Conservation (phyloP, 2,113 vertebrate genomes). For the Holacanthus passer region DNA sequence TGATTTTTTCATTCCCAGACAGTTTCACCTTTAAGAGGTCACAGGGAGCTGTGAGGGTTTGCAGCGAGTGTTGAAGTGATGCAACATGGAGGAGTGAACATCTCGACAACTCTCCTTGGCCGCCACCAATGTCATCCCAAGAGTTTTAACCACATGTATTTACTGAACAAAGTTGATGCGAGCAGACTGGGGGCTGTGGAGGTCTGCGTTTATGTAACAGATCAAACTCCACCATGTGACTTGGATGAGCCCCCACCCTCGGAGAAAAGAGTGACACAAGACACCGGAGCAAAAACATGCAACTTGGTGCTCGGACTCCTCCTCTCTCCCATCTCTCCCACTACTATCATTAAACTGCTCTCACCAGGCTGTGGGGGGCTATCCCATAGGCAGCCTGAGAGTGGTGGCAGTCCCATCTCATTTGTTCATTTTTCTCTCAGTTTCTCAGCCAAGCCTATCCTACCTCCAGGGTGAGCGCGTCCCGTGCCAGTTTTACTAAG, state of each 20-base stretch:
- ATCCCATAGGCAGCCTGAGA: conserved; percentile 79
- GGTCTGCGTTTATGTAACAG: conserved; percentile 83
- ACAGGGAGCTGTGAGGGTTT: conserved; percentile 54
- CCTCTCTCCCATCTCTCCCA: conserved; percentile 56
- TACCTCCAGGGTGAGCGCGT: conserved; percentile 73
- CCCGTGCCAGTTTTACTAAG: conserved; percentile 79
- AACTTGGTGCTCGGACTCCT: conserved; percentile 63
- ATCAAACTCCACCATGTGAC: conserved; percentile 80
- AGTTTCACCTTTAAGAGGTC: conserved; percentile 63
- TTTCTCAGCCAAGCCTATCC: conserved; percentile 75
- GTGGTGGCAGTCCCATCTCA: conserved; percentile 83
- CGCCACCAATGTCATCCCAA: conserved; percentile 72
- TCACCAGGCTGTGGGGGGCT: conserved; percentile 54
- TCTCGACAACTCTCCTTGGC: conserved; percentile 74
- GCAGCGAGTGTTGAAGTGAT: conserved; percentile 40
- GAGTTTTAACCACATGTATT: conserved; percentile 65
- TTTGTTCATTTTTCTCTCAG: conserved; percentile 80
- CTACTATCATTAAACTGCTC: conserved; percentile 74
- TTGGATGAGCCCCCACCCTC: conserved; percentile 54
- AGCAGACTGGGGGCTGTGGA: conserved; percentile 76
- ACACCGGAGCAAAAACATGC: conserved; percentile 73
- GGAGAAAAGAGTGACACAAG: conserved; percentile 80
- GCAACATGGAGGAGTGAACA: conserved; percentile 60
- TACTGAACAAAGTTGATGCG: conserved; percentile 77
- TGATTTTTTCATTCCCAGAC: conserved; percentile 22